Base-by-base conservation (phyloP, 1,140 invertebrate genomes). In the Leptopilina clavipes region DNA sequence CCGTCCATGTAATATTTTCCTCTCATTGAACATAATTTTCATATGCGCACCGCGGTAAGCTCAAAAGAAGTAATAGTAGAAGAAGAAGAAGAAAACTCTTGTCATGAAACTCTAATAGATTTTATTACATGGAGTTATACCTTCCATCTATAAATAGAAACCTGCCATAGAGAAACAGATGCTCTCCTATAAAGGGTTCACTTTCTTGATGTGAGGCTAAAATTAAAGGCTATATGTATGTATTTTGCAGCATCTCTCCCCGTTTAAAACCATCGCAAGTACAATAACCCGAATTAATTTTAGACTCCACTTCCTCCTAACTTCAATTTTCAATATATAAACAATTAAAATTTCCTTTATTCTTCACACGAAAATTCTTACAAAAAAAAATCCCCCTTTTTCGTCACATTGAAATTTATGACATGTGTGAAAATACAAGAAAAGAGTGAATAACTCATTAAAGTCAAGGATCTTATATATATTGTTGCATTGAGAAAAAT, bases 101-200 rank as follows among this genome's bases (percentile, higher is more conserved):
- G 48, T 17, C 48, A 17, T 52, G 14, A 52, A 52, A 52, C 48
- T 52, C 48, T 52, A 65, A 65, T 65, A 31, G 19, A 37, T 31
- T 65, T 65, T 65, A 65, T 65, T 31, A 65, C 22, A 65, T 65
- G 59, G 59, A n/a, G 22, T 37, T 31, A 65, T 31, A 37, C 59
- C 59, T 65, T 65, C 59, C 0, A 0, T 25, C 25, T 65, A 65
- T 65, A 65, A 65, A 65, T 65, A 65, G 59, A 65, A n/a, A 65
- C 22, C 11, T 65, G 59, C 22, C 59, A 65, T 65, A 65, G 22
- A 65, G 59, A 65, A 65, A 65, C 59, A 65, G 59, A 65, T 65
- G 59, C 22, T 65, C 59, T 65, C 22, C 59, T 65, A 65, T 65
- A 31, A 65, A 65, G 59, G 59, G 59, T 65, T 65, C 59, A 65